Conservation (phyloP, 2,888 invertebrate genomes). For the Ophioninae sp. region DNA sequence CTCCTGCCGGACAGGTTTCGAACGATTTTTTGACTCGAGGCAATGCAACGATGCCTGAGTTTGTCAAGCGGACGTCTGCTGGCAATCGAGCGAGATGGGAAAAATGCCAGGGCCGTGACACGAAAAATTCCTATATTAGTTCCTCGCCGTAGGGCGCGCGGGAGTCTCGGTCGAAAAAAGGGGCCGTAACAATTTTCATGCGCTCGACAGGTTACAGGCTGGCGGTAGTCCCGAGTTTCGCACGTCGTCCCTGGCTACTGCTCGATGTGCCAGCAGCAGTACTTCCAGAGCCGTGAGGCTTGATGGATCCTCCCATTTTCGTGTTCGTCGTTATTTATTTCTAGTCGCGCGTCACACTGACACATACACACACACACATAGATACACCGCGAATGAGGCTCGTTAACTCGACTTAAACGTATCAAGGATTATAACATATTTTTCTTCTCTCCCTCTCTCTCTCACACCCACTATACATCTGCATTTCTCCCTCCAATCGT, state of each 20-base stretch:
- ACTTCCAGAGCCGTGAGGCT: constrained; percentile 73
- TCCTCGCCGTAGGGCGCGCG: not conserved
- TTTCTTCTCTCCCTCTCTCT: not conserved
- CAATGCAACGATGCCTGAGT: not conserved
- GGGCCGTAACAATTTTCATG: constrained; percentile 30
- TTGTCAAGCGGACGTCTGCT: not conserved
- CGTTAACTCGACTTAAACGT: not conserved
- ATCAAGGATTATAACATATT: constrained; percentile 1
- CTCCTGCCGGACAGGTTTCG: constrained; percentile 4
- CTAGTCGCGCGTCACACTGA: constrained; percentile 7
- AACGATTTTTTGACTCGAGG: constrained; percentile 16
- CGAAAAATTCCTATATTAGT: not conserved
- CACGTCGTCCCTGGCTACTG: constrained; percentile 53
- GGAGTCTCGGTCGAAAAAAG: constrained; percentile 14
- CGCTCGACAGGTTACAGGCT: constrained; percentile 19
- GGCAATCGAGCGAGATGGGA: constrained; percentile 2
- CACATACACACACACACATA: not conserved
- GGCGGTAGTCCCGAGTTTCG: constrained; percentile 13
- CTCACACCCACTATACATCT: not conserved
- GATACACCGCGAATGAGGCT: not conserved
- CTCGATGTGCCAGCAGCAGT: constrained; percentile 64
- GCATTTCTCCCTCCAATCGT: not conserved
- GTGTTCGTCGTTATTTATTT: constrained; percentile 22
- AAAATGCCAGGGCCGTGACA: constrained; percentile 28
- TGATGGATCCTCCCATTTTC: constrained; percentile 68